Percentiles rank a stretch among this genome's conserved stretches.
phyloP scores from a whole-genome alignment of 2,888 invertebrate genomes.

The Poecilus cupreus region DNA sequence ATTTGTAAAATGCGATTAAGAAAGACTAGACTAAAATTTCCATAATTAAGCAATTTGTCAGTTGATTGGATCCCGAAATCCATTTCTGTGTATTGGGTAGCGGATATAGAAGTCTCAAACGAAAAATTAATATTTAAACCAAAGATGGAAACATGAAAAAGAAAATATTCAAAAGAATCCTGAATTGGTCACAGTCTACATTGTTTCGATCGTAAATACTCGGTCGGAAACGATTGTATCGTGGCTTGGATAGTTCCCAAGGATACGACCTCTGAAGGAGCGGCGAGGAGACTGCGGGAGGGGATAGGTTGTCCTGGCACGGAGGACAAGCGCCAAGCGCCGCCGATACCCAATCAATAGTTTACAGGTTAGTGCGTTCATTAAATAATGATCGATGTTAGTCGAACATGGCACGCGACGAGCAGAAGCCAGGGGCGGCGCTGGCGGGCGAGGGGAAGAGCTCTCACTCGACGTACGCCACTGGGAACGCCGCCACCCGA shows the following conservation, averaged over 20 bases:
- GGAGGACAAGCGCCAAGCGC: conserved; percentile 32
- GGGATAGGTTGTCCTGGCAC: conserved; percentile 14
- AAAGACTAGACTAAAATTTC: too few relatives aligned
- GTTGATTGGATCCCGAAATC: too few relatives aligned
- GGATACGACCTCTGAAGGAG: conserved; percentile 26
- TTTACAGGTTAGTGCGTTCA: conserved; percentile 60
- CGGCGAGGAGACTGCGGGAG: not conserved
- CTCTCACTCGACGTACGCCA: not conserved
- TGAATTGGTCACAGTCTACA: not conserved
- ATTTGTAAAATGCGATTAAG: too few relatives aligned
- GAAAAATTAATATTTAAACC: not conserved
- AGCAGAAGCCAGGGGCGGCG: not conserved
- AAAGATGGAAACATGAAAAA: not conserved
- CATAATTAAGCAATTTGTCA: too few relatives aligned
- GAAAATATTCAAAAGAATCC: not conserved
- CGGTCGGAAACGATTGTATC: conserved; percentile 35
- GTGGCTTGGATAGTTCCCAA: conserved; percentile 47
- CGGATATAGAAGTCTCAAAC: not conserved
- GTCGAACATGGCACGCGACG: conserved; percentile 44
- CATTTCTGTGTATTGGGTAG: not conserved
- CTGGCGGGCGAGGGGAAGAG: not conserved
- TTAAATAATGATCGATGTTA: conserved; percentile 60
- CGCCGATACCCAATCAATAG: conserved; percentile 58
- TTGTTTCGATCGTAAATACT: conserved; percentile 16
- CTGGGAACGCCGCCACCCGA: conserved; percentile 58